These are phyloP conservation scores for Polyploca ridens DNA, from an alignment of 2,888 invertebrate genomes.

Conservation along the genomic window DNA sequence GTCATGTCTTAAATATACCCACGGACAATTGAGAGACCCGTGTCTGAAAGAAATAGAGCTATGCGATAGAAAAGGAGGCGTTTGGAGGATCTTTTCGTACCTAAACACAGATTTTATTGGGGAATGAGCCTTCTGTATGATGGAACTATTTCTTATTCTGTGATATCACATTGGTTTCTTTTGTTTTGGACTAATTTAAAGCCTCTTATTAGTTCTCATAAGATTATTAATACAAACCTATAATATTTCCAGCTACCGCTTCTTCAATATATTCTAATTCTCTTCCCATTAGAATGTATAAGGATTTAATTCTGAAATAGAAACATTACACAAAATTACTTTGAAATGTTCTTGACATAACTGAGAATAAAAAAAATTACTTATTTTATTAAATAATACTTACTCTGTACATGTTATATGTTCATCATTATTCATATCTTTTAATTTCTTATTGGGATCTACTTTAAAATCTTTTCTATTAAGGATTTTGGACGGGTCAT, in stretches of 20 bases:
- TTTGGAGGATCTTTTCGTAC: no score
- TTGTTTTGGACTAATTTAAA: neutral
- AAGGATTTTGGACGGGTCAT: constrained; percentile 89
- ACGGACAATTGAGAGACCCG: no score
- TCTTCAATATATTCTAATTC: constrained; percentile 92
- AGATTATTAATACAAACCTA: constrained; percentile 80
- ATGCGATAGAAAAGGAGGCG: no score
- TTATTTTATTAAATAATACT: constrained; percentile 43
- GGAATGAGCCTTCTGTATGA: no score
- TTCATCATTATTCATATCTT: constrained; percentile 85
- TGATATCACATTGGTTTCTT: neutral
- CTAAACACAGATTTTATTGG: no score
- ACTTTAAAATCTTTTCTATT: constrained; percentile 66
- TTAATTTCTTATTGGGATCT: constrained; percentile 80
- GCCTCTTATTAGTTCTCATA: no score
- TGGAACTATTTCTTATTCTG: no score
- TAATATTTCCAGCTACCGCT: constrained; percentile 95
- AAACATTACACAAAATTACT: constrained; percentile 15
- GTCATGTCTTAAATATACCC: no score
- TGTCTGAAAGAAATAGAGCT: no score
- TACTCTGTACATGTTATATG: constrained; percentile 86
- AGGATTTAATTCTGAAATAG: constrained; percentile 85
- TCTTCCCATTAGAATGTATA: constrained; percentile 97
- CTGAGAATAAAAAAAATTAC: neutral
- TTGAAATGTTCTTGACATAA: neutral